Evolutionary conservation across 2,113 vertebrate genomes (phyloP).

Genomic region (Semnornis frantzii): DNA sequence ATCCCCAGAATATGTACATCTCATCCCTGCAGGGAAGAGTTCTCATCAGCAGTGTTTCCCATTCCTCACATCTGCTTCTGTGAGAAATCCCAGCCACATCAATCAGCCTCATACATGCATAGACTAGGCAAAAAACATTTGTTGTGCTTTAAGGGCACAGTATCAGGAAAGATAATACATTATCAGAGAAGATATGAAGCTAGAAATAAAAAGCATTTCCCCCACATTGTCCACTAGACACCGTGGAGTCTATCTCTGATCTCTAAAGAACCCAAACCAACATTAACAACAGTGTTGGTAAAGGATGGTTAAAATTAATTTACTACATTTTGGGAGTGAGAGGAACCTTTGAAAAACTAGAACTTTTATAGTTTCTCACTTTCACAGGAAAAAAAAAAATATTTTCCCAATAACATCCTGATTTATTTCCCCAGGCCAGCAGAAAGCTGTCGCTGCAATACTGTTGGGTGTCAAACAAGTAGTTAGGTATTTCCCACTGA

Average conservation of each 20-base stretch:
- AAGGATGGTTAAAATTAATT: background rate
- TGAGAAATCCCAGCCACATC: slow-evolving; percentile 43
- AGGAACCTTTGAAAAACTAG: background rate
- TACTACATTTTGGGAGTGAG: background rate
- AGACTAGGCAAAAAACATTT: slow-evolving; percentile 35
- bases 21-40: slow-evolving; percentile 27
- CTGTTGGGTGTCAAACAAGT: background rate
- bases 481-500: background rate
- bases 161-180: slow-evolving; percentile 13
- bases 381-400: background rate
- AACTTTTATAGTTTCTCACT: background rate
- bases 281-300: background rate
- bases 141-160: background rate
- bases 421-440: background rate
- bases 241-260: background rate
- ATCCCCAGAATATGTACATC: slow-evolving; percentile 36
- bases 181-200: slow-evolving; percentile 18
- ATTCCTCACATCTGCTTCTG: slow-evolving; percentile 37
- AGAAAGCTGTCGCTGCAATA: background rate
- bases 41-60: slow-evolving; percentile 51
- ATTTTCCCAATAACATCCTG: background rate
- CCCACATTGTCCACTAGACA: background rate
- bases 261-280: background rate
- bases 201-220: background rate
- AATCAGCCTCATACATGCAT: slow-evolving; percentile 15